Evolutionary conservation across 2,888 invertebrate genomes (phyloP), one percentile per base, ranked within the genome.

Genomic region (Eledona agricola): DNA sequence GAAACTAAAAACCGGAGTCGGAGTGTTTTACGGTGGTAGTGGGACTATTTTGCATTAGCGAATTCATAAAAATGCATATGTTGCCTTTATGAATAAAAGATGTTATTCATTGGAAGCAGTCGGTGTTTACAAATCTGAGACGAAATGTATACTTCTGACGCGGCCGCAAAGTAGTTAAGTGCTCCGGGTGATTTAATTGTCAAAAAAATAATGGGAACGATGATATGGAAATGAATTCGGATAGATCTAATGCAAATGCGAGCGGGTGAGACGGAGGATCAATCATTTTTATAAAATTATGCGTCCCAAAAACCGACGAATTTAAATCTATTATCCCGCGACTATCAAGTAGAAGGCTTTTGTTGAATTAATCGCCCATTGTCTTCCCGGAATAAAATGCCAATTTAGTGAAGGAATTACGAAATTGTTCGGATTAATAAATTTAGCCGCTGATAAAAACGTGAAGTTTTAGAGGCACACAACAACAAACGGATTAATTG

Each of bases 351-450:
- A 29, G 29, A 43, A 40, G 42, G 50, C 50, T 42, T 49, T 49
- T 49, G 40, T 49, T 51, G 50, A 42, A 51, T 51, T 42, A 51
- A 51, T 50, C 50, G 37, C 26, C 32, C 12, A 50, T 51, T 51
- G 50, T 51, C 50, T 34, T 20, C 45, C 16, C 26, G 25, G 45
- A 35, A 51, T 46, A 28, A 38, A 52, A 52, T 28, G 20, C 10
- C 43, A 43, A 42, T 42, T 51, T 42, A 26, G 34, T 9, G 12
- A n/a, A 25, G 22, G 37, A 51, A 51, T 51, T 32, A 32, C 4
- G 19, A 51, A 38, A 45, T 45, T 35, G 31, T 32, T 50, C 12
- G 15, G 29, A 40, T 19, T 40, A 50, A 34, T 42, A 22, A 20
- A 31, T 43, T 23, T 45, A 23, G 15, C 4, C 25, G 20, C 7